Evolutionary conservation across 2,113 vertebrate genomes (phyloP).

Genomic region (Butastur rufipennis): DNA sequence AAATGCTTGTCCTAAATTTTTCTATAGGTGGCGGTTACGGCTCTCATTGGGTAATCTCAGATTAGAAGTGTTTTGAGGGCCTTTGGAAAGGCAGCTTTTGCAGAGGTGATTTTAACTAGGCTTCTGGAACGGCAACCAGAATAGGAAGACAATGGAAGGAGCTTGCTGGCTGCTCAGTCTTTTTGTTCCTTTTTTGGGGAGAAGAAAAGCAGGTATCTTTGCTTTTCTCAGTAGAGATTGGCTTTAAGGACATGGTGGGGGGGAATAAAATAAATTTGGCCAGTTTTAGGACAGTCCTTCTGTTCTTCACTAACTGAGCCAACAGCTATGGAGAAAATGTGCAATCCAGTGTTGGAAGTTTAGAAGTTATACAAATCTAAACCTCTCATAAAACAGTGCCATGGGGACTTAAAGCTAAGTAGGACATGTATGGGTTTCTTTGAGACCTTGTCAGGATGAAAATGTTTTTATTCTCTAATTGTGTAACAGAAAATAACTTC

Average conservation of each 20-base stretch:
- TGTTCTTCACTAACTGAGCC: neutral
- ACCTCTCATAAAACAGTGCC: neutral
- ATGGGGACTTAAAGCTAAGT: neutral
- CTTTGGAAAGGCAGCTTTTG: neutral
- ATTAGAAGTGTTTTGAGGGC: neutral
- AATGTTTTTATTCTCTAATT: neutral
- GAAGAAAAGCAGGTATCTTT: neutral
- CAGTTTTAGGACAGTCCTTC: neutral
- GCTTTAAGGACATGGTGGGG: fast-evolving
- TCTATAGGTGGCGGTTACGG: neutral
- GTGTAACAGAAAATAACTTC: neutral
- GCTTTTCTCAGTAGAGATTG: neutral
- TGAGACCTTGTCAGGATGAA: neutral
- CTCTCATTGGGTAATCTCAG: neutral
- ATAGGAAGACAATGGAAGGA: neutral
- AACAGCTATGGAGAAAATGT: neutral
- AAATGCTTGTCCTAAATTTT: neutral
- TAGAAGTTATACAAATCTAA: neutral
- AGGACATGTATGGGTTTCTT: neutral
- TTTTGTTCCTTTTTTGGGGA: neutral
- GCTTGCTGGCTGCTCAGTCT: neutral
- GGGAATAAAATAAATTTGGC: neutral
- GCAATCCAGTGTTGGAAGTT: neutral
- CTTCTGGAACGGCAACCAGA: neutral
- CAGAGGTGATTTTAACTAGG: neutral